phyloP scores from a whole-genome alignment of 2,797 vertebrate species.

The Toxotes lorentzi region DNA sequence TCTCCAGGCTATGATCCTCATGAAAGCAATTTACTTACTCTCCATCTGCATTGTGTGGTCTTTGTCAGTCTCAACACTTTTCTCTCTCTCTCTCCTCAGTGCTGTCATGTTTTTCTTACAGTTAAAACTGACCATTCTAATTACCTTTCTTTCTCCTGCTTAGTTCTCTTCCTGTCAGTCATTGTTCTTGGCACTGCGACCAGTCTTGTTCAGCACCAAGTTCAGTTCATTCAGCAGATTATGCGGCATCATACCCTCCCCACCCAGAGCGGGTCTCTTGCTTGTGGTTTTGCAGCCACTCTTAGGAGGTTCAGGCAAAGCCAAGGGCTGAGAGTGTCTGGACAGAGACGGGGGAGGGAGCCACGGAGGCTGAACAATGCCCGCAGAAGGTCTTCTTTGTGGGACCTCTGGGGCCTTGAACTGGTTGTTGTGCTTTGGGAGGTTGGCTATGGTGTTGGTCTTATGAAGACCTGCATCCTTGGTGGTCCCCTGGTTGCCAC shows the following conservation, averaged over 20 bases:
- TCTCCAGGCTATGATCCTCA: constrained; percentile 3
- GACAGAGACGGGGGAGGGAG: constrained; percentile 13
- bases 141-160: neutral
- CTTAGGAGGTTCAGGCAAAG: constrained; percentile 17
- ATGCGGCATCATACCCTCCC: constrained; percentile 80
- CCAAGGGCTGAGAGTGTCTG: constrained; percentile 1
- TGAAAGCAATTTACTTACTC: constrained; percentile 12
- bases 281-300: constrained; percentile 4
- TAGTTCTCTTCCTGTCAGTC: constrained; percentile 55
- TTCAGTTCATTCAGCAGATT: constrained; percentile 90
- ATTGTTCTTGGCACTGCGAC: constrained; percentile 74
- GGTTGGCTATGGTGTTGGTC: constrained; percentile 70
- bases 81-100: neutral
- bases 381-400: constrained; percentile 43
- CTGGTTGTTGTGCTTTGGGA: constrained; percentile 75
- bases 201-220: constrained; percentile 87
- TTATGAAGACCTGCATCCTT: constrained; percentile 67
- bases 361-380: constrained; percentile 9
- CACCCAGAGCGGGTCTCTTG: constrained; percentile 45
- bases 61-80: constrained; percentile 9
- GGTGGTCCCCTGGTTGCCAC: constrained; percentile 30
- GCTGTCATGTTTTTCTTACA: constrained; percentile 6
- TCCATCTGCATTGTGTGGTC: constrained; percentile 10
- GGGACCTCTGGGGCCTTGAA: constrained; percentile 25
- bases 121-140: neutral